These are phyloP conservation scores for Tetragnatha versicolor DNA, from an alignment of 1,140 invertebrate genomes.

Conservation along the genomic window DNA sequence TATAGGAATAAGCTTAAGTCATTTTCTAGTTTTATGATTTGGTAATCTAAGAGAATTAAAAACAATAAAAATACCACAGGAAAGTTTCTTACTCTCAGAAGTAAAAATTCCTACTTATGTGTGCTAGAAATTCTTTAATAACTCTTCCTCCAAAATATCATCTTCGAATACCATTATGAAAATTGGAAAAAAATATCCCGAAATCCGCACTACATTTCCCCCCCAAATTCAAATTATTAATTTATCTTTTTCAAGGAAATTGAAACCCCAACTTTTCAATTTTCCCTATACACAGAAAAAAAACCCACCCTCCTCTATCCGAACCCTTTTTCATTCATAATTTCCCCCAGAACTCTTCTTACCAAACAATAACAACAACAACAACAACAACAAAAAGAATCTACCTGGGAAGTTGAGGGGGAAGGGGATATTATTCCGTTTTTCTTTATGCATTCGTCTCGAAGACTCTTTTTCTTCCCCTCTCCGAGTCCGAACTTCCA, in stretches of 20 bases:
- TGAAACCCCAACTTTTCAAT: constrained; percentile 40
- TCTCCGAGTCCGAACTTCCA: too few relatives aligned
- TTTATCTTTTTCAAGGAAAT: constrained; percentile 48
- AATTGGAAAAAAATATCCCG: constrained; percentile 18
- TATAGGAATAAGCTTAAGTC: too few relatives aligned
- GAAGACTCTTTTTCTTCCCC: neutral
- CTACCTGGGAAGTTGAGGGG: constrained; percentile 8
- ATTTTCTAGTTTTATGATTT: too few relatives aligned
- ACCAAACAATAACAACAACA: neutral
- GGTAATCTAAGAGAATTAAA: too few relatives aligned
- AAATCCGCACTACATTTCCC: constrained; percentile 1
- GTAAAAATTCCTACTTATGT: too few relatives aligned
- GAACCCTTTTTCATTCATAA: constrained; percentile 15
- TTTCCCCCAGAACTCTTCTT: neutral
- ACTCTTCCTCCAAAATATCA: too few relatives aligned
- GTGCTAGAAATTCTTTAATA: too few relatives aligned
- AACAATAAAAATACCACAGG: too few relatives aligned
- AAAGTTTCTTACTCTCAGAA: too few relatives aligned
- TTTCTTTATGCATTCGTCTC: constrained; percentile 15
- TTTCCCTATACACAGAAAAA: too few relatives aligned
- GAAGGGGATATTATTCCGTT: constrained; percentile 18
- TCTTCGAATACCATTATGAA: neutral
- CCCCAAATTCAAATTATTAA: constrained; percentile 21
- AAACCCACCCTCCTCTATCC: neutral
- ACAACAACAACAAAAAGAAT: neutral